Conservation (phyloP, 37 sponge, comb jelly and placozoan species). For the Diacarnus erythraeanus region DNA sequence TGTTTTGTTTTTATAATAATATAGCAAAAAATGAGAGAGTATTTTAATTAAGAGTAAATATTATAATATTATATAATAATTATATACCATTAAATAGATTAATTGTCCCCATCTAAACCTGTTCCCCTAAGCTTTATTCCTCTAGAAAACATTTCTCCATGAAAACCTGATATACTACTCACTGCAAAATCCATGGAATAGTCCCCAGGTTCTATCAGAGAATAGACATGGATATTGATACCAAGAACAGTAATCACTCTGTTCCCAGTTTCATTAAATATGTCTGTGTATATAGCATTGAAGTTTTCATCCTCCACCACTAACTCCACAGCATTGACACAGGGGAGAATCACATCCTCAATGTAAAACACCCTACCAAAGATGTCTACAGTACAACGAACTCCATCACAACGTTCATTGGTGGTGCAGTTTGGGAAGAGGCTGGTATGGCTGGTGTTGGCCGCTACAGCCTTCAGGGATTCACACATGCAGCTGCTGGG, state of each 20-base stretch:
- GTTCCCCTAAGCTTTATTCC: too few species aligned
- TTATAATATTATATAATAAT: too few species aligned
- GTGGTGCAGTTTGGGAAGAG: constrained; percentile 18
- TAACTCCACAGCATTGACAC: constrained; percentile 14
- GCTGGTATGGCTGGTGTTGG: not conserved
- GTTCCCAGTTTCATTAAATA: constrained; percentile 2
- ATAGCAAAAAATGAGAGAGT: too few species aligned
- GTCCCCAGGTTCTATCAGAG: not conserved
- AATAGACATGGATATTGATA: not conserved
- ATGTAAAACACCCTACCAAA: not conserved
- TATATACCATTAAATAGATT: too few species aligned
- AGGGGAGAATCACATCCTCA: constrained; percentile 22
- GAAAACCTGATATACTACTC: too few species aligned
- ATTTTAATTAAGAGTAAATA: too few species aligned
- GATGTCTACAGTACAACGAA: constrained; percentile 13
- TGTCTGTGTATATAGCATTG: not conserved
- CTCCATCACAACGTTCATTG: constrained; percentile 20
- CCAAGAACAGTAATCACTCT: not conserved
- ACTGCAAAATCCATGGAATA: constrained; percentile 46
- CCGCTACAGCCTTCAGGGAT: constrained; percentile 22
- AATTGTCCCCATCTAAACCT: too few species aligned
- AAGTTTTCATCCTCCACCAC: constrained; percentile 6
- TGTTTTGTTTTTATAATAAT: too few species aligned
- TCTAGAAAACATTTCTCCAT: too few species aligned
- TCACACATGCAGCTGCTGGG: constrained; percentile 26